Base-by-base conservation (phyloP, 1,140 invertebrate genomes). In the Atta colombica region DNA sequence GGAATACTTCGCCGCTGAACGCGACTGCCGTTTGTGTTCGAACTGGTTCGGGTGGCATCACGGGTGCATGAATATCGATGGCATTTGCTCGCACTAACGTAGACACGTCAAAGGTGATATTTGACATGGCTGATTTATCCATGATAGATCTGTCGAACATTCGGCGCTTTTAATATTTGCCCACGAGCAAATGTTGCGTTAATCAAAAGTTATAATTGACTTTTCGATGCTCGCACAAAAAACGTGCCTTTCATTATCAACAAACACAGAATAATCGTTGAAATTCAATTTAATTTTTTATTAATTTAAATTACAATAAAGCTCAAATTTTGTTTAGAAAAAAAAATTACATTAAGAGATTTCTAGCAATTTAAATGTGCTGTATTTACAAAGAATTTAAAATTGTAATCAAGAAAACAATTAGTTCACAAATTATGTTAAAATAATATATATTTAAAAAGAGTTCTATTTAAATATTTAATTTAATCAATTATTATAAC, bases 1-100 rank as follows among this genome's bases (percentile, higher is more conserved):
- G 98, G 91, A 98, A 98, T 5, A 98, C 97, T 85, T 97, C 97
- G 89, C 96, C 97, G 85, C 96, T 96, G 78, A 96, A 96, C 8
- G 97, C 96, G 10, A 97, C 95, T 28, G 97, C 96, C 2, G 97
- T 96, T 87, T 95, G 95, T 18, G 94, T 95, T 31, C 94, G 93
- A 49, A 96, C 92, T 7, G 95, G 94, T 35, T 95, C 94, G 6
- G 95, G 92, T 82, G 91, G 92, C 88, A 89, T 95, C n/a, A 97
- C 93, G 0, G 97, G 98, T 78, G 96, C 96, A 68, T 97, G 96
- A 21, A 98, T 97, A 72, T 96, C 96, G 58, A 97, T 96, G 0
- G 97, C 97, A 45, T 96, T 96, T 72, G 97, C 96, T 80, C 96
- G 96, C 1, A 97, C 95, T 72, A 96, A 94, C 16, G 95, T 96